These are phyloP conservation scores for Dreissena rostriformis DNA, from an alignment of 1,140 invertebrate genomes.

Conservation along the genomic window DNA sequence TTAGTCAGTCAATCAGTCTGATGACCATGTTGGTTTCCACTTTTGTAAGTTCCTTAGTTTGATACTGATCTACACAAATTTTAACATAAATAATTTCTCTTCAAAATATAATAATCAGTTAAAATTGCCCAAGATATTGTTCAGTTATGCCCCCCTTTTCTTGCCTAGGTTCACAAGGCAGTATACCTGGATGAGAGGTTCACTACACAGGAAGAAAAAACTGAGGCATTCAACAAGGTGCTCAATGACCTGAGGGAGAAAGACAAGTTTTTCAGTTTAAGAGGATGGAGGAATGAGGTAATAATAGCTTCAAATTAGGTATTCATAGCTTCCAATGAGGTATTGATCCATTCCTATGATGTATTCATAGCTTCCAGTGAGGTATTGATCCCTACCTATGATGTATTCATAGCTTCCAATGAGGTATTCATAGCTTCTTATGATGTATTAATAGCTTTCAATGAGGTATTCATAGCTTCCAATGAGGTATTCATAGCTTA, in stretches of 20 bases:
- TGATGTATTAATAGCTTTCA: neutral
- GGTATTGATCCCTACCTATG: neutral
- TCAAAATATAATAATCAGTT: neutral
- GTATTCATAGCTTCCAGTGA: neutral
- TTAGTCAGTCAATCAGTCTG: no score
- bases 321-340: no score
- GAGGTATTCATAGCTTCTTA: slow-evolving; percentile 5
- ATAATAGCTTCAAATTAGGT: slow-evolving; percentile 9
- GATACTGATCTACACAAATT: neutral
- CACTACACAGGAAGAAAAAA: slow-evolving; percentile 90
- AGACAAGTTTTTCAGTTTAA: slow-evolving; percentile 87
- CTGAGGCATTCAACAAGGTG: slow-evolving; percentile 89
- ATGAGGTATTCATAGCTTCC: neutral
- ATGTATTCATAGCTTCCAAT: neutral
- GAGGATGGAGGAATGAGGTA: slow-evolving; percentile 96
- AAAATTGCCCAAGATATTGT: no score
- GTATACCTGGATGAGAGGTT: slow-evolving; percentile 83
- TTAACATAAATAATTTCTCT: neutral
- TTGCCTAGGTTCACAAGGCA: slow-evolving; percentile 1
- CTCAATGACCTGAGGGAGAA: slow-evolving; percentile 87
- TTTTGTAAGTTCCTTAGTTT: neutral
- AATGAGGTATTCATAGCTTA: neutral
- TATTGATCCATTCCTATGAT: neutral
- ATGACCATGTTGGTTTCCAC: no score
- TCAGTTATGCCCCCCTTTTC: no score